phyloP scores from a whole-genome alignment of 2,888 invertebrate species.

The Xestobium rufovillosum region DNA sequence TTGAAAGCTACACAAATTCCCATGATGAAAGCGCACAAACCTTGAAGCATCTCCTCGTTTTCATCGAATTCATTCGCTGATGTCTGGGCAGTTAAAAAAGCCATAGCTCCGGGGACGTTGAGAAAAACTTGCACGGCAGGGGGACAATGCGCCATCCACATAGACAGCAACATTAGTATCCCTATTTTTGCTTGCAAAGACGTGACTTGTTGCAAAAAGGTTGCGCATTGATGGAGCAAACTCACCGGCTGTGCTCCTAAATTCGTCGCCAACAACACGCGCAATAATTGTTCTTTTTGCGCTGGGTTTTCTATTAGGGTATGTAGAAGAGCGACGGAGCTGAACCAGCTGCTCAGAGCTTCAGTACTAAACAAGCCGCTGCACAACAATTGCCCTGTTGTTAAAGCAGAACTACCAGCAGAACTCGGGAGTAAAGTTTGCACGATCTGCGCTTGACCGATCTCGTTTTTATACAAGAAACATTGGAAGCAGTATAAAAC shows the following conservation, averaged over 20 bases:
- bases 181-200: slow-evolving; percentile 81
- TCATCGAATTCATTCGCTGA: slow-evolving; percentile 84
- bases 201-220: slow-evolving; percentile 73
- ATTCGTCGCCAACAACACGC: slow-evolving; percentile 83
- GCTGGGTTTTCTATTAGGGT: slow-evolving; percentile 76
- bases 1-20: slow-evolving; percentile 89
- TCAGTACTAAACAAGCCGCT: slow-evolving; percentile 87
- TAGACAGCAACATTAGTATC: slow-evolving; percentile 80
- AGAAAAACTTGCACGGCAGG: slow-evolving; percentile 78
- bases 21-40: slow-evolving; percentile 71
- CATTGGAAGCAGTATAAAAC: slow-evolving; percentile 97
- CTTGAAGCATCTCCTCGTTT: slow-evolving; percentile 76
- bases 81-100: slow-evolving; percentile 75
- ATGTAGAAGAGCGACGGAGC: slow-evolving; percentile 85
- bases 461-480: slow-evolving; percentile 87
- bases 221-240: slow-evolving; percentile 80
- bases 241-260: slow-evolving; percentile 80
- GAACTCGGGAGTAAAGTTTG: slow-evolving; percentile 87
- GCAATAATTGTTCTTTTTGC: slow-evolving; percentile 82
- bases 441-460: slow-evolving; percentile 79
- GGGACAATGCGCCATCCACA: slow-evolving; percentile 82
- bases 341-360: slow-evolving; percentile 90
- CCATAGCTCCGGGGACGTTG: slow-evolving; percentile 66
- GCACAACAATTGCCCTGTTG: slow-evolving; percentile 85
- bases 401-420: slow-evolving; percentile 59